Base-by-base conservation (phyloP, 2,888 invertebrate genomes). In the Drosophila meridionalis region DNA sequence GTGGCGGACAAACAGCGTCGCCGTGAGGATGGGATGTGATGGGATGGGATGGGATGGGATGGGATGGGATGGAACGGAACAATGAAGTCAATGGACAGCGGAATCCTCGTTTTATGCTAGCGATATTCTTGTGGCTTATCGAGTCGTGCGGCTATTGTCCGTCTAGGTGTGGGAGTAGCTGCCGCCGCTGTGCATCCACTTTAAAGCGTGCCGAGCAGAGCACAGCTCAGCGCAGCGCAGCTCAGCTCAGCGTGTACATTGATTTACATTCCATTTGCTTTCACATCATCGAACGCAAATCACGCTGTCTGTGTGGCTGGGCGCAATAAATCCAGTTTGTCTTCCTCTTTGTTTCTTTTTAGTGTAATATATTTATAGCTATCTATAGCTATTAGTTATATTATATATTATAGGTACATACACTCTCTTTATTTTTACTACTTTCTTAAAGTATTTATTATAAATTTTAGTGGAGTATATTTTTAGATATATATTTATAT, bases 51-150 rank as follows among this genome's bases (percentile, higher is more conserved):
- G 20, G 43, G 26, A 30, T 40, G 58, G 32, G 20, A 20, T 20
- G 20, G 20, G 20, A 20, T 20, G 20, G 43, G 26, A 30, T 40
- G 58, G 32, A 20, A 20, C 45, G 11, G 59, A 47, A 75, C 69
- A 55, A 62, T 55, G 50, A 61, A 62, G 45, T 42, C 53, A 34
- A 63, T 55, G 53, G 53, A 36, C 38, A 55, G 6, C 36, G 53
- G 26, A 36, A 12, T 52, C 36, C 20, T 52, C 36, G 47, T 48
- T 34, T 40, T 76, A 69, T 60, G 79, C 58, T 69, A 45, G 50
- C 69, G 48, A 69, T 69, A 64, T 64, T 58, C 45, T 75, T 75
- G 61, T 43, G 40, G 61, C 58, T 47, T 60, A 79, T 69, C 58
- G 40, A 47, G 75, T 62, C 65, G 12, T 64, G 32, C 9, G 53